Conservation (phyloP, 2,113 vertebrate species). For the Pterocles gutturalis region DNA sequence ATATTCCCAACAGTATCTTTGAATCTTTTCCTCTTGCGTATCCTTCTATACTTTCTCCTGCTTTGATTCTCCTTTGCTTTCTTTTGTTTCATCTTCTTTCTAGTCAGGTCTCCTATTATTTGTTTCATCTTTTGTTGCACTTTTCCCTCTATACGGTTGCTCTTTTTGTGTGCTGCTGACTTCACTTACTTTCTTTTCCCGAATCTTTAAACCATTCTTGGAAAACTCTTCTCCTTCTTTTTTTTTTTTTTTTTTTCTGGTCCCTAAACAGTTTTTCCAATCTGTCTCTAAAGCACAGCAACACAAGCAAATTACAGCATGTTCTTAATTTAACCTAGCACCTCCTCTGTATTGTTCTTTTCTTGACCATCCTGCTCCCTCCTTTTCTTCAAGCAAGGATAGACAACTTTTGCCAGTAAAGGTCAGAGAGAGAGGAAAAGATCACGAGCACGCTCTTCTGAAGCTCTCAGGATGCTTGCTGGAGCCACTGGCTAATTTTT, state of each 20-base stretch:
- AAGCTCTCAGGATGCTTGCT: background rate
- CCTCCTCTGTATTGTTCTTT: background rate
- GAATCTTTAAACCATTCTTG: background rate
- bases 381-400: background rate
- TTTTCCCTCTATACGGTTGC: background rate
- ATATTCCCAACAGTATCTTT: background rate
- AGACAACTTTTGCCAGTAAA: background rate
- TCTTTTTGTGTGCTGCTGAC: background rate
- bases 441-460: fast-evolving
- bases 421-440: background rate
- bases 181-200: background rate
- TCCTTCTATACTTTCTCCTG: background rate
- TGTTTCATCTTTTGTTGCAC: conserved; percentile 9
- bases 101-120: background rate
- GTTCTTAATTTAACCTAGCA: background rate
- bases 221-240: background rate
- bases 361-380: background rate
- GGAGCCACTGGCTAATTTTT: background rate
- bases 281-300: background rate
- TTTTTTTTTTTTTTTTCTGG: background rate
- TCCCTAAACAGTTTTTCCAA: background rate
- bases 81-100: conserved; percentile 11
- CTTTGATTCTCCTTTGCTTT: conserved; percentile 19
- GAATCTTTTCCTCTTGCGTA: background rate
- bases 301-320: background rate